Evolutionary conservation across 1,140 invertebrate genomes (phyloP), one percentile per base, ranked within the genome.

Genomic region (Hycleus phaleratus): DNA sequence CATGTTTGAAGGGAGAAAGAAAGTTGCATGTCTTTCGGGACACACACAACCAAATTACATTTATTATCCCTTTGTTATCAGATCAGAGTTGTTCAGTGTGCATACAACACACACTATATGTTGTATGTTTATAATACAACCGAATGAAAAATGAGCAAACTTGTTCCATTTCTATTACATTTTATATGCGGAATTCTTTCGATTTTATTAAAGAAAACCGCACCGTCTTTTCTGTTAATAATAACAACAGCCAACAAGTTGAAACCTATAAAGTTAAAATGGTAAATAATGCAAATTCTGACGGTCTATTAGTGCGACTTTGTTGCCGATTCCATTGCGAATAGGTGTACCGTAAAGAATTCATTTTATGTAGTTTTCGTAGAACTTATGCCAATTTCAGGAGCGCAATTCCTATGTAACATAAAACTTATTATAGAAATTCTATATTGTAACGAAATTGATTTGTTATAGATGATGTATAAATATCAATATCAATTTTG

Each of bases 201-300:
- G 51, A 26, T 32, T 32, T 32, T 7, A 32, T 32, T 46, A 44
- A 53, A 46, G 42, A 53, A 44, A 26, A 26, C 51, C 45, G 51
- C 45, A 42, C 45, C 40, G 51, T 46, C 51, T 32, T 42, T n/a
- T 53, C 44, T 45, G 42, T 53, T 26, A 46, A 44, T 32, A 32
- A 18, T 18, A 18, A 18, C 18, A 18, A 32, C 32, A 32, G 32
- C 32, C 32, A 32, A 7, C 7, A 32, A 32, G 32, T 18, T 55
- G 53, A 48, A 47, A 39, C 54, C 46, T 24, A 56, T 56, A 46
- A 39, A 18, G 47, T 55, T 40, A 56, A 38, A 47, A 39, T 39
- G 54, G 51, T 42, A 26, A 53, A 53, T 53, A 53, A 53, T 53
- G 51, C 51, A 53, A 53, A 53, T 53, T 53, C 42, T 53, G 51